Evolutionary conservation across 2,797 vertebrate genomes (phyloP), one percentile per base, ranked within the genome.

Genomic region (Galagoides demidoff): DNA sequence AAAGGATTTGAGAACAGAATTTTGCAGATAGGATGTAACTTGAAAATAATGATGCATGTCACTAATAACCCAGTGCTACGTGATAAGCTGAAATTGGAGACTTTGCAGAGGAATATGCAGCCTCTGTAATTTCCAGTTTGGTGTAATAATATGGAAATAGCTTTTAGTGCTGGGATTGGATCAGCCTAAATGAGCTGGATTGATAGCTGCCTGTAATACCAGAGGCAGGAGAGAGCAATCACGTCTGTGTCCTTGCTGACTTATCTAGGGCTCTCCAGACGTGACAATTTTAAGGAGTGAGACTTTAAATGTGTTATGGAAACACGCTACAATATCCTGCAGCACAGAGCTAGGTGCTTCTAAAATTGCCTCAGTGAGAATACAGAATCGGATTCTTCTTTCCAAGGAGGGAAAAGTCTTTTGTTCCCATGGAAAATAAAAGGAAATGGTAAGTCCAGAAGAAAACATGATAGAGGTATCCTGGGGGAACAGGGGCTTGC

Each of bases 1-100:
- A 31, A 66, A 83, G 92, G 81, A 94, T 86, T 64, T 74, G 49
- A 96, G 96, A 92, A 55, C 82, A 93, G 43, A 95, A 96, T 96
- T 88, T 57, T 92, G 71, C 92, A 91, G 95, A 25, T 68, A 84
- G 88, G 61, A 78, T 77, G 27, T 95, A 86, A 84, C 93, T 94
- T 90, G 90, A 96, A 93, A 86, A 98, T 97, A 97, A 97, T 95
- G 97, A 97, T 96, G 92, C 94, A 83, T 96, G 94, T 87, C 97
- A 43, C 94, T 95, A 96, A 96, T 94, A 96, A 94, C 90, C 89
- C 55, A 79, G 77, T 74, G 91, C 96, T 96, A 86, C 89, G 87
- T 95, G 85, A 95, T 74, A 86, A 81, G 95, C 81, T 64, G 79
- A 93, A 96, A 97, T 97, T 97, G 96, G 96, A 94, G 81, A 88